phyloP scores from a whole-genome alignment of 1,140 invertebrate genomes.

The Zophobas morio region DNA sequence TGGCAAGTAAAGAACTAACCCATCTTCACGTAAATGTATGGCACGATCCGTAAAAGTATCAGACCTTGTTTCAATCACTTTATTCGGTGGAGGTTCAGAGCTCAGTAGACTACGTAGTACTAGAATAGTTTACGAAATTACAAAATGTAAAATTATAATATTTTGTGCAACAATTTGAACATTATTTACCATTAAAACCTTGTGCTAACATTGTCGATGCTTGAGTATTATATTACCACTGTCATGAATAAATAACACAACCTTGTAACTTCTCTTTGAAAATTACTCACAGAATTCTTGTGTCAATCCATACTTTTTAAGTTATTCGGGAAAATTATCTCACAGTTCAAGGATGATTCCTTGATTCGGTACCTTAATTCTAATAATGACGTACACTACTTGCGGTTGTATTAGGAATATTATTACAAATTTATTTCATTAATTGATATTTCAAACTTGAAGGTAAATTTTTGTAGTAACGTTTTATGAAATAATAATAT shows the following conservation, averaged over 20 bases:
- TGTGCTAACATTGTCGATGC: slow-evolving; percentile 44
- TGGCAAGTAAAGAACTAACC: slow-evolving; percentile 78
- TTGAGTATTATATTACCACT: background rate
- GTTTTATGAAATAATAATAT: too few species aligned
- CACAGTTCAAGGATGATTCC: background rate
- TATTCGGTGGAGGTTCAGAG: slow-evolving; percentile 71
- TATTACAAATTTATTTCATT: too few species aligned
- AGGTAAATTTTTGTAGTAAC: too few species aligned
- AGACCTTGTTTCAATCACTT: slow-evolving; percentile 77
- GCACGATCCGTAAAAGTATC: slow-evolving; percentile 77
- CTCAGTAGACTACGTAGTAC: slow-evolving; percentile 70
- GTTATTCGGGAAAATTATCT: background rate
- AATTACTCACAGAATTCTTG: background rate
- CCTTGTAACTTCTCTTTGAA: too few species aligned
- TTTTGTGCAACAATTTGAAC: slow-evolving; percentile 31
- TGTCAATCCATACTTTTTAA: background rate
- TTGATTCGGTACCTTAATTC: background rate
- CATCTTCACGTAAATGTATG: slow-evolving; percentile 78
- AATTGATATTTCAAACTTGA: too few species aligned
- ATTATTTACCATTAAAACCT: slow-evolving; percentile 54
- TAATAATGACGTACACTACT: too few species aligned
- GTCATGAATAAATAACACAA: too few species aligned
- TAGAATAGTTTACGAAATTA: slow-evolving; percentile 59
- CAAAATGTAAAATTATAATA: background rate
- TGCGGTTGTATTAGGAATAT: too few species aligned